These are phyloP conservation scores for Ctenomys sociabilis DNA, from an alignment of 2,113 vertebrate genomes.

Conservation along the genomic window DNA sequence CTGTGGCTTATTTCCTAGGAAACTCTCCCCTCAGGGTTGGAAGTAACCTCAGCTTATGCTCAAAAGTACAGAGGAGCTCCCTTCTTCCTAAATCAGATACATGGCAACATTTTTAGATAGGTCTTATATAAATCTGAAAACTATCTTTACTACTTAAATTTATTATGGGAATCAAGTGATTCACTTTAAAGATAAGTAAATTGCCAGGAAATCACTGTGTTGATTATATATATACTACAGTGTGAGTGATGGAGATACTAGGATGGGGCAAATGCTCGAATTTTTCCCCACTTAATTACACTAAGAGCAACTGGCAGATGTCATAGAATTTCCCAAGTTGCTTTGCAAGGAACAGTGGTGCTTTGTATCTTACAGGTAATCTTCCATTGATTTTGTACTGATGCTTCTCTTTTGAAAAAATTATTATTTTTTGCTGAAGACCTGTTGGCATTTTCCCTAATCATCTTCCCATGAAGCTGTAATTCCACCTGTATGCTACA, in stretches of 20 bases:
- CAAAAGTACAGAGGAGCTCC: background rate
- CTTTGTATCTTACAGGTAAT: background rate
- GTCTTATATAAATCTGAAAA: background rate
- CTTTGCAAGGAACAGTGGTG: background rate
- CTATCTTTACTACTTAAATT: background rate
- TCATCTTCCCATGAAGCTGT: background rate
- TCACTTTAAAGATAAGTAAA: constrained; percentile 27
- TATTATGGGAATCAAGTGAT: background rate
- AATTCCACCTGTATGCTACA: background rate
- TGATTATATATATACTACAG: background rate
- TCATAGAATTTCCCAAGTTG: background rate
- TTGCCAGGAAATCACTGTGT: background rate
- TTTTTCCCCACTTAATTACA: background rate
- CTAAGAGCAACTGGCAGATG: background rate
- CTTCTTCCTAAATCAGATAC: background rate
- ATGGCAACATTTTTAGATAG: background rate
- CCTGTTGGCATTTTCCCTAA: background rate
- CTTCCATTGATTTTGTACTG: background rate
- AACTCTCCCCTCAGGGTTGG: background rate
- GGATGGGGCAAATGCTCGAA: background rate
- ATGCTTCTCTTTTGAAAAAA: background rate
- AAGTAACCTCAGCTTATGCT: background rate
- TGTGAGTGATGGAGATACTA: background rate
- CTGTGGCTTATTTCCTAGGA: background rate
- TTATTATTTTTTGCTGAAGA: background rate